Percentiles rank a stretch among this genome's conserved stretches.
phyloP scores from a whole-genome alignment of 2,888 invertebrate genomes.

The Tenodera sinensis region DNA sequence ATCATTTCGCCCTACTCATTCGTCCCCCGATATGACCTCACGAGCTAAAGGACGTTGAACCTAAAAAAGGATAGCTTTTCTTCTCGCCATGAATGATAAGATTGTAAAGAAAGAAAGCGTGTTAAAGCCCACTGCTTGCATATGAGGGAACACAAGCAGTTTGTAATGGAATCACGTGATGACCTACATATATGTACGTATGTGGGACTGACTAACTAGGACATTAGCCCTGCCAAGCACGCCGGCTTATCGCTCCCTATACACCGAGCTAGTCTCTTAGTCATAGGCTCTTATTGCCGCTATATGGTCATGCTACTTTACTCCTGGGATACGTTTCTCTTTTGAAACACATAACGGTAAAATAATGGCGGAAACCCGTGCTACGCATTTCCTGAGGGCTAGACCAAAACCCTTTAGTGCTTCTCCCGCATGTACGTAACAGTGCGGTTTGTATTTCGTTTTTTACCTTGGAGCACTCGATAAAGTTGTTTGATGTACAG shows the following conservation, averaged over 20 bases:
- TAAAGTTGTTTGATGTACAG: not conserved
- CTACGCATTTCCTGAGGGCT: not conserved
- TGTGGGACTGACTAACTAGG: not conserved
- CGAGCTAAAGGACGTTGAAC: too few species aligned
- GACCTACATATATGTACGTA: too few species aligned
- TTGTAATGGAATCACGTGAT: not conserved
- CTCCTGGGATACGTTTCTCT: not conserved
- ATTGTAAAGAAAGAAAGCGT: not conserved
- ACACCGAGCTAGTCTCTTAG: not conserved
- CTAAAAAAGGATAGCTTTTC: too few species aligned
- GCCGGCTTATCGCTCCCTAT: not conserved
- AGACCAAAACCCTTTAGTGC: not conserved
- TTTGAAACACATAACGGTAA: not conserved
- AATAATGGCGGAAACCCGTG: not conserved
- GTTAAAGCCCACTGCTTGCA: not conserved
- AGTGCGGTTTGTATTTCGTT: not conserved
- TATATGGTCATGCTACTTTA: not conserved
- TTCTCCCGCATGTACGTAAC: not conserved
- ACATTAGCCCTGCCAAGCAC: not conserved
- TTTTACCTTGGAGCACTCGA: not conserved
- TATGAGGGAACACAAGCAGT: not conserved
- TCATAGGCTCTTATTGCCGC: not conserved
- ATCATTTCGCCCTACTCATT: too few species aligned
- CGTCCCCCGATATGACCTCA: too few species aligned
- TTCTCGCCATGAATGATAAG: too few species aligned